These are phyloP conservation scores for Eutolmus rufibarbis DNA, from an alignment of 2,888 invertebrate genomes.

Conservation along the genomic window DNA sequence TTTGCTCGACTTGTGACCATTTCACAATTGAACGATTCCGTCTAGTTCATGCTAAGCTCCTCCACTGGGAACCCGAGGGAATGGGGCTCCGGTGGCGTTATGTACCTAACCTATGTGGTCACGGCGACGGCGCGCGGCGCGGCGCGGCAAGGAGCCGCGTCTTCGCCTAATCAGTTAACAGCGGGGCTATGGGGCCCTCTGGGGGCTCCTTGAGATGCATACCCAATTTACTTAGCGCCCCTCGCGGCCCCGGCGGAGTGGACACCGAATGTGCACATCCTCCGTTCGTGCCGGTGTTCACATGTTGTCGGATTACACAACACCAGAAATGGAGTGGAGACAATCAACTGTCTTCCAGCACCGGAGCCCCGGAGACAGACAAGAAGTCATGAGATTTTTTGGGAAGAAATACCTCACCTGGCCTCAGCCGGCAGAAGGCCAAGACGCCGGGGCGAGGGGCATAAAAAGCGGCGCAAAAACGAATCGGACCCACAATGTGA, in stretches of 20 bases:
- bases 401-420: conserved; percentile 19
- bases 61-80: background rate
- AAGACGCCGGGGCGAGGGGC: background rate
- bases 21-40: conserved; percentile 45
- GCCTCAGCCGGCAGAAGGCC: background rate
- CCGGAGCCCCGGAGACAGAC: background rate
- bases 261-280: conserved; percentile 14
- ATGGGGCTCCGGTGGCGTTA: conserved; percentile 18
- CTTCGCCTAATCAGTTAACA: conserved; percentile 46
- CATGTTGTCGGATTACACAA: conserved; percentile 34
- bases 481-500: conserved; percentile 16
- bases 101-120: conserved; percentile 44
- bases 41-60: background rate
- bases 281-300: conserved; percentile 36
- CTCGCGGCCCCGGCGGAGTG: background rate
- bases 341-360: conserved; percentile 38
- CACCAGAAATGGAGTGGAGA: conserved; percentile 39
- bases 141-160: conserved; percentile 44
- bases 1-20: conserved; percentile 49
- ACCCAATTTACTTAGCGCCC: background rate
- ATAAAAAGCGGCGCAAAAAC: background rate
- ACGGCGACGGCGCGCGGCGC: conserved; percentile 43
- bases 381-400: conserved; percentile 29
- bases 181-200: background rate
- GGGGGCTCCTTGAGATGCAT: background rate